These are phyloP conservation scores for Melanostoma scalare DNA, from an alignment of 2,888 invertebrate species.

Conservation along the genomic window DNA sequence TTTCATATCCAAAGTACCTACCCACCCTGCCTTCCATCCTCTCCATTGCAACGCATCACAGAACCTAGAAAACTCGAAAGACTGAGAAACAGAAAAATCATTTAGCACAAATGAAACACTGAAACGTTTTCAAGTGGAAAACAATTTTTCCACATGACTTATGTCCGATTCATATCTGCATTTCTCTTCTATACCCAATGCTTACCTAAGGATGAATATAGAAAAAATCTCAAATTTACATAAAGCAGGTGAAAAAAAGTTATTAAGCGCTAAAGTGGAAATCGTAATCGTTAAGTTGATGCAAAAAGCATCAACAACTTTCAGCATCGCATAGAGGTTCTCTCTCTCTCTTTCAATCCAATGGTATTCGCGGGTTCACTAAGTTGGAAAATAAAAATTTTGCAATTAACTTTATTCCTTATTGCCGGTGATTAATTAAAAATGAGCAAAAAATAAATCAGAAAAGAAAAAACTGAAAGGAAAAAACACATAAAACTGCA, in stretches of 20 bases:
- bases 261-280: constrained; percentile 72
- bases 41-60: neutral
- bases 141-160: constrained; percentile 73
- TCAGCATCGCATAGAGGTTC: constrained; percentile 9
- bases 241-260: constrained; percentile 59
- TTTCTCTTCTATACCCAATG: constrained; percentile 1
- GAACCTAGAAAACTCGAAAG: constrained; percentile 27
- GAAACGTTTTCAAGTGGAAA: constrained; percentile 73
- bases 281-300: constrained; percentile 44
- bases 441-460: constrained; percentile 19
- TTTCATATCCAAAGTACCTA: constrained; percentile 17
- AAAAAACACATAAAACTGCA: constrained; percentile 29
- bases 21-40: neutral
- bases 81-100: constrained; percentile 57
- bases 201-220: constrained; percentile 1
- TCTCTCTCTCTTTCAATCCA: constrained; percentile 20
- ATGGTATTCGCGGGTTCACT: constrained; percentile 48
- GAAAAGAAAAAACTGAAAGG: constrained; percentile 1
- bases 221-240: neutral
- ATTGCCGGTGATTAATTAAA: constrained; percentile 64
- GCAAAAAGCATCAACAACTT: constrained; percentile 10
- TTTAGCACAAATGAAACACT: constrained; percentile 70
- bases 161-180: constrained; percentile 42
- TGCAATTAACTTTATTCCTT: constrained; percentile 72
- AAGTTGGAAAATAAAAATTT: constrained; percentile 45